phyloP scores from a whole-genome alignment of 2,113 vertebrate genomes.

The Hypanus sabinus region DNA sequence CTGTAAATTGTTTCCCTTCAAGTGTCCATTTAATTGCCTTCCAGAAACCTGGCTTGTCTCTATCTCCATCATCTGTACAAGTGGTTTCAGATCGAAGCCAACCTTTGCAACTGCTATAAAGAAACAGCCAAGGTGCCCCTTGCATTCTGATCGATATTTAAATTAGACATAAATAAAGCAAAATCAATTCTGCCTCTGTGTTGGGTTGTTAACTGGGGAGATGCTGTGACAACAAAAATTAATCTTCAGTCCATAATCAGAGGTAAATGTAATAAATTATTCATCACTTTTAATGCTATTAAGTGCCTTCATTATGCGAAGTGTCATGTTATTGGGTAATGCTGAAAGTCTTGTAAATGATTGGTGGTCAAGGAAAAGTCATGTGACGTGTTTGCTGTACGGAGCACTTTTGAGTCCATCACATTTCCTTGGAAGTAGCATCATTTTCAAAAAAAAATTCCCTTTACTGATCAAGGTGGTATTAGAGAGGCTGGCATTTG shows the following conservation, averaged over 20 bases:
- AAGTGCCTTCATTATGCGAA: not conserved
- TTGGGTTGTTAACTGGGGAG: constrained; percentile 4
- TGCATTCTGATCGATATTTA: constrained; percentile 8
- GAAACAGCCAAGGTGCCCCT: not conserved
- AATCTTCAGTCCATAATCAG: constrained; percentile 10
- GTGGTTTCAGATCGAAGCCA: not conserved
- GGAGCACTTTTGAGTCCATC: too few relatives aligned
- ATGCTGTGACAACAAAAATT: not conserved
- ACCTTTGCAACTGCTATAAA: not conserved
- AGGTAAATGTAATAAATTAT: not conserved
- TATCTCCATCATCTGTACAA: not conserved
- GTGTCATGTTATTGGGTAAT: not conserved
- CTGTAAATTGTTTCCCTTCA: not conserved
- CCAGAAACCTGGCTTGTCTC: too few relatives aligned
- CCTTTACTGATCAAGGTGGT: too few relatives aligned
- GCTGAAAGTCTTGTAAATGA: constrained; percentile 28
- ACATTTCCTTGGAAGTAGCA: too few relatives aligned
- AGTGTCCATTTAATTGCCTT: too few relatives aligned
- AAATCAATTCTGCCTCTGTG: constrained; percentile 11
- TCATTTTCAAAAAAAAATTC: too few relatives aligned
- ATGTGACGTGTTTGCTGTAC: not conserved
- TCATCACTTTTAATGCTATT: not conserved
- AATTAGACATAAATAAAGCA: not conserved
- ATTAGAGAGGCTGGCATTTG: too few relatives aligned
- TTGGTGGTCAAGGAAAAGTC: not conserved